phyloP scores from a whole-genome alignment of 1,140 invertebrate species.

The Sycophaga agraensis region DNA sequence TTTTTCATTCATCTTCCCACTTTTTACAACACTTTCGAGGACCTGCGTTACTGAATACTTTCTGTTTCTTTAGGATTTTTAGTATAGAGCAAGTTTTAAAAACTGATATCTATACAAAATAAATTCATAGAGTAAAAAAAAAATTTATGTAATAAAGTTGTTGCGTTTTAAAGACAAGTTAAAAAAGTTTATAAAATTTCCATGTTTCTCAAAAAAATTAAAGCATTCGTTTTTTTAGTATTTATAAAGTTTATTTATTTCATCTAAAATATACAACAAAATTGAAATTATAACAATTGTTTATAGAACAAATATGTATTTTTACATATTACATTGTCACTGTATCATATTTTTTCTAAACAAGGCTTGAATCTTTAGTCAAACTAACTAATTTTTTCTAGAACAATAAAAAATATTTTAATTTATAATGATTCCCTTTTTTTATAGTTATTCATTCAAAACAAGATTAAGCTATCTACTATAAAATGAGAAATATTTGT shows the following conservation, averaged over 20 bases:
- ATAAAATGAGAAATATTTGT: not conserved
- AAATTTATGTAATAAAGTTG: not conserved
- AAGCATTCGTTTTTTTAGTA: conserved; percentile 16
- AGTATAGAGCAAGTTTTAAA: too few relatives aligned
- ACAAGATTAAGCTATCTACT: not conserved
- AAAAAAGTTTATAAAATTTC: conserved; percentile 26
- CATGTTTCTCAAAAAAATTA: conserved; percentile 9
- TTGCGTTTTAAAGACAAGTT: not conserved
- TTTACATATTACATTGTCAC: conserved; percentile 16
- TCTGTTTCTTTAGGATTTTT: too few relatives aligned
- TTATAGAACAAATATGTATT: conserved; percentile 13
- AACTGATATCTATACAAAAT: too few relatives aligned
- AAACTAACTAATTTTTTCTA: conserved; percentile 28
- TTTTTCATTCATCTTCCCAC: too few relatives aligned
- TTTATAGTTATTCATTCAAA: not conserved
- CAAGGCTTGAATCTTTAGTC: conserved; percentile 23
- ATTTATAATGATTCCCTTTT: not conserved
- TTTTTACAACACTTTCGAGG: too few relatives aligned
- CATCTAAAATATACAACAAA: conserved; percentile 14
- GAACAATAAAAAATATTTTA: not conserved
- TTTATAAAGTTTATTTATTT: conserved; percentile 26
- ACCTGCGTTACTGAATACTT: too few relatives aligned
- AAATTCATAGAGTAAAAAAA: too few relatives aligned
- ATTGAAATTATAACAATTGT: conserved; percentile 26
- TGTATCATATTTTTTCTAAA: conserved; percentile 1